Evolutionary conservation across 1,140 invertebrate genomes (phyloP).

Genomic region (Bombus superbus): DNA sequence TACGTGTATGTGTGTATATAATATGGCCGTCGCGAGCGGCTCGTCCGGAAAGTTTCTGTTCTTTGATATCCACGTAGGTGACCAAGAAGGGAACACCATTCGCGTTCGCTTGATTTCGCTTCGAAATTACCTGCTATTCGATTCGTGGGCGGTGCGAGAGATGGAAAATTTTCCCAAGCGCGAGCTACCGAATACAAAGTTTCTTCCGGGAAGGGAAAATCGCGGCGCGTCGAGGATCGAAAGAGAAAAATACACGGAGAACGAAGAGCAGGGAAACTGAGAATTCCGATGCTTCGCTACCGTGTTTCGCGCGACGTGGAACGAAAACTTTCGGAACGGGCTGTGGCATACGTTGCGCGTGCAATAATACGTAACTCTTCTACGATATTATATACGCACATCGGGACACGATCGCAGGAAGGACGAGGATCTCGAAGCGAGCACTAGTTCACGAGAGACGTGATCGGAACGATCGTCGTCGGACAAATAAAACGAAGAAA

Average conservation of each 20-base stretch:
- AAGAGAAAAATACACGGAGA: neutral
- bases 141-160: neutral
- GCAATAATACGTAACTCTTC: neutral
- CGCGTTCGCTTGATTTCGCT: neutral
- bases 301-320: neutral
- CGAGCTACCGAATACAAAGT: neutral
- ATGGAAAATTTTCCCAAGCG: neutral
- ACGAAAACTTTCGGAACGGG: constrained; percentile 27
- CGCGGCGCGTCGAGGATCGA: neutral
- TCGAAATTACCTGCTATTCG: neutral
- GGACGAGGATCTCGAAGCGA: constrained; percentile 10
- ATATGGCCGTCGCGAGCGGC: neutral
- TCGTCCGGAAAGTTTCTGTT: constrained; percentile 8
- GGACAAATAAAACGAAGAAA: constrained; percentile 9
- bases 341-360: neutral
- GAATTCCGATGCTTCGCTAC: neutral
- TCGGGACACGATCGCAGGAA: neutral
- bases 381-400: constrained; percentile 4
- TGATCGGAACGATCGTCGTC: constrained; percentile 5
- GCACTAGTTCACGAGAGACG: neutral
- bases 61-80: neutral
- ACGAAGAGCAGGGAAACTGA: neutral
- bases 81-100: neutral
- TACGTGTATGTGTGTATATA: constrained; percentile 7
- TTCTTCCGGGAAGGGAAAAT: neutral